A percentile compares a stretch with the other conserved stretches of the same genome.
Evolutionary conservation across 2,797 vertebrate genomes (phyloP).

Genomic region (Tangara arthus): DNA sequence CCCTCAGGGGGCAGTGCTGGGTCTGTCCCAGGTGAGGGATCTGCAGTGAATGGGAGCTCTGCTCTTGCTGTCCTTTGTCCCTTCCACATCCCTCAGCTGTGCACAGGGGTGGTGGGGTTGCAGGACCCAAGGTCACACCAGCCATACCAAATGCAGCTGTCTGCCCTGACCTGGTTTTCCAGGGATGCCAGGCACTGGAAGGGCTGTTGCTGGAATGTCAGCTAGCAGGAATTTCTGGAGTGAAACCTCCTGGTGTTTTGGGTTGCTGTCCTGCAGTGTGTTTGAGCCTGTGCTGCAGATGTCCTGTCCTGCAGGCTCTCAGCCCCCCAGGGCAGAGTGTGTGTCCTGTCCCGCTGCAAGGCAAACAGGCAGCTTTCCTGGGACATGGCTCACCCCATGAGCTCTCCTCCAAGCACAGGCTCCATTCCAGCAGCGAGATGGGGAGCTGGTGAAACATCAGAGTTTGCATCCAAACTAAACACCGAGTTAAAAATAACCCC

Average conservation of each 20-base stretch:
- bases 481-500: background rate
- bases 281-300: background rate
- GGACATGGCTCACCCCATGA: background rate
- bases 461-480: conserved; percentile 25
- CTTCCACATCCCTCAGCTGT: background rate
- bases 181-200: background rate
- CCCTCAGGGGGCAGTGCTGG: background rate
- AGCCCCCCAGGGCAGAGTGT: background rate
- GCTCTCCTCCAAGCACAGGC: background rate
- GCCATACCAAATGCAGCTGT: background rate
- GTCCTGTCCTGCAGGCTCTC: background rate
- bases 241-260: background rate
- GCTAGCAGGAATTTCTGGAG: background rate
- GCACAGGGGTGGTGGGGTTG: background rate
- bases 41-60: background rate
- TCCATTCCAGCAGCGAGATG: background rate
- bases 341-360: background rate
- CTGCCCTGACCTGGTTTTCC: background rate
- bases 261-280: background rate
- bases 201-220: background rate
- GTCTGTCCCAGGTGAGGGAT: background rate
- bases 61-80: background rate
- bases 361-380: background rate
- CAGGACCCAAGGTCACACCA: background rate
- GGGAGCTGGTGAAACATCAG: background rate